A percentile compares a stretch with the other conserved stretches of the same genome.
Evolutionary conservation across 2,797 vertebrate genomes (phyloP).

Genomic region (Gephyroberyx darwinii): DNA sequence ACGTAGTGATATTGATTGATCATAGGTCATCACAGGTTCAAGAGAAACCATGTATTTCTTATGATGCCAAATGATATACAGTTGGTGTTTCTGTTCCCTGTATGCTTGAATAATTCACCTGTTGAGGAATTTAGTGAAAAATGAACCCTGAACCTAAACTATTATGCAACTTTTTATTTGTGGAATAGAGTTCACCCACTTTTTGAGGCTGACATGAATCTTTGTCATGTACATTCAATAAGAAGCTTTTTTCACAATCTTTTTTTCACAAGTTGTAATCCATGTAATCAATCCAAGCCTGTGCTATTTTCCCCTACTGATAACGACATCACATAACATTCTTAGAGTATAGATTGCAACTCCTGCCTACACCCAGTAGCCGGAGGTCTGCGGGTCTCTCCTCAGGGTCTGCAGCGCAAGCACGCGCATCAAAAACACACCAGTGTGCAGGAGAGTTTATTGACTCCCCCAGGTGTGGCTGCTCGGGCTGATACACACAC

Average conservation of each 20-base stretch:
- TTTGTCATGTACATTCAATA: too few species aligned
- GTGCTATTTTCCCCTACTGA: background rate
- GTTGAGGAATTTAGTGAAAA: conserved; percentile 10
- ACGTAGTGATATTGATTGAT: conserved; percentile 10
- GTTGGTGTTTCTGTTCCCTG: background rate
- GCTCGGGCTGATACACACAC: conserved; percentile 29
- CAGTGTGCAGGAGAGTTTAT: conserved; percentile 62
- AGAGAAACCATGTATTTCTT: conserved; percentile 11
- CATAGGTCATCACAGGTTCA: background rate
- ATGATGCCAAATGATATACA: background rate
- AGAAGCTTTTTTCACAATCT: too few species aligned
- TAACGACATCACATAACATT: too few species aligned
- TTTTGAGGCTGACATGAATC: background rate
- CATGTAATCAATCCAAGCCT: too few species aligned
- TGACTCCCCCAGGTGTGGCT: conserved; percentile 77
- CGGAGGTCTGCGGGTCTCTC: conserved; percentile 15
- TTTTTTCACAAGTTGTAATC: too few species aligned
- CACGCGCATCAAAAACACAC: conserved; percentile 50
- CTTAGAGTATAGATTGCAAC: background rate
- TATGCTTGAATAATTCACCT: background rate
- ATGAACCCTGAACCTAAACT: background rate
- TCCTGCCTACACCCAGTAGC: background rate
- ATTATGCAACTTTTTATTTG: conserved; percentile 1
- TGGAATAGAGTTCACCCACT: background rate
- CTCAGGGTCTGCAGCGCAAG: conserved; percentile 57